These are phyloP conservation scores for Diadumene lineata DNA, from an alignment of 92 coral and sea anemone genomes.

Conservation along the genomic window DNA sequence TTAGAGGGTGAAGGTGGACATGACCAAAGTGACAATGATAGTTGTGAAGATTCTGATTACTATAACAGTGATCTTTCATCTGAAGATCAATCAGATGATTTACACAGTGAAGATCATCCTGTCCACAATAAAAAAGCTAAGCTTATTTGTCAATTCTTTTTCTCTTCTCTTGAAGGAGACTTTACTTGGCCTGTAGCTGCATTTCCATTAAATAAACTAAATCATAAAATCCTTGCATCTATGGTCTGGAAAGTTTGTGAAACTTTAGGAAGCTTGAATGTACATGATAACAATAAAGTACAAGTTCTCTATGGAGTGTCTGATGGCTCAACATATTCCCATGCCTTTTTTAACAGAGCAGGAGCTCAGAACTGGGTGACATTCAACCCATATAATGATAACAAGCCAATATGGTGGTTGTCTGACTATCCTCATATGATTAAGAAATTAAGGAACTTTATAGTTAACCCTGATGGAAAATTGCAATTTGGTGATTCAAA, in stretches of 20 bases:
- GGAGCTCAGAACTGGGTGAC: constrained; percentile 49
- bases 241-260: constrained; percentile 34
- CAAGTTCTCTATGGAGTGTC: constrained; percentile 50
- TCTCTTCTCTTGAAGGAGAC: constrained; percentile 55
- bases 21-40: neutral
- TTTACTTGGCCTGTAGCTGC: constrained; percentile 56
- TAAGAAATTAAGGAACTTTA: constrained; percentile 40
- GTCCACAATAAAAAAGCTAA: constrained; percentile 30
- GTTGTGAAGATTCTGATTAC: constrained; percentile 20
- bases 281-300: constrained; percentile 11
- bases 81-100: too few species aligned
- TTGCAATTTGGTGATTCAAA: neutral
- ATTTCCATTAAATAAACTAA: constrained; percentile 39
- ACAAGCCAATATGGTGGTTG: constrained; percentile 43
- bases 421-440: constrained; percentile 41
- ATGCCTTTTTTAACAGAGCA: constrained; percentile 45
- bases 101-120: too few species aligned
- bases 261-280: constrained; percentile 5
- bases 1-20: too few species aligned
- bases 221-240: constrained; percentile 15
- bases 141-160: constrained; percentile 50
- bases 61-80: too few species aligned
- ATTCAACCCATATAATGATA: constrained; percentile 30
- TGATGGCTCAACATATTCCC: constrained; percentile 52
- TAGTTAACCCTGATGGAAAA: constrained; percentile 30